These are phyloP conservation scores for Trogon surrucura DNA, from an alignment of 2,113 vertebrate species.

Conservation along the genomic window DNA sequence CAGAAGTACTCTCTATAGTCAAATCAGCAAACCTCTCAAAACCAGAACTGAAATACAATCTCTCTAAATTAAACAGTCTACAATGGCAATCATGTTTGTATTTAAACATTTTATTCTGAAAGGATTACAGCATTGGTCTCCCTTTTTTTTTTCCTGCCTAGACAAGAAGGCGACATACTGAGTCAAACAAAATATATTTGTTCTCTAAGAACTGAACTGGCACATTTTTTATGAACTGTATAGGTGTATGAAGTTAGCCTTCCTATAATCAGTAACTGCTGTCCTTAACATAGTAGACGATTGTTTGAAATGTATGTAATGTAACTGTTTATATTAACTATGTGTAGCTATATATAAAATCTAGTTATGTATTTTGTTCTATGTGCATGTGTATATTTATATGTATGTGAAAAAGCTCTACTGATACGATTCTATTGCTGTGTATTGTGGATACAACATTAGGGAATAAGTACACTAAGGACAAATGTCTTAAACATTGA, in stretches of 20 bases:
- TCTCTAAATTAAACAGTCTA: conserved; percentile 85
- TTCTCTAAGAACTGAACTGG: conserved; percentile 75
- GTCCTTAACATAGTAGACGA: conserved; percentile 59
- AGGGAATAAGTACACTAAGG: not conserved
- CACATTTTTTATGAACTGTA: conserved; percentile 69
- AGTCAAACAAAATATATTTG: conserved; percentile 80
- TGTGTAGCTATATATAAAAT: not conserved
- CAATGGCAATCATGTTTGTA: conserved; percentile 86
- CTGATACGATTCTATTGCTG: not conserved
- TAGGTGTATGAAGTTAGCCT: conserved; percentile 70
- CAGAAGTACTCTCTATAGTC: conserved; percentile 64
- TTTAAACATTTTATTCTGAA: conserved; percentile 92
- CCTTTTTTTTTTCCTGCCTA: conserved; percentile 81
- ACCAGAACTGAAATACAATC: conserved; percentile 83
- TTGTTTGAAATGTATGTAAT: conserved; percentile 62
- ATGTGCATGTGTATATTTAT: not conserved
- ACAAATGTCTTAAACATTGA: not conserved
- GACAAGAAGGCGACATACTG: conserved; percentile 89
- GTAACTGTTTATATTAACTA: conserved; percentile 53
- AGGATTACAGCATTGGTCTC: conserved; percentile 86
- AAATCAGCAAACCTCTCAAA: conserved; percentile 78
- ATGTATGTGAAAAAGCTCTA: not conserved
- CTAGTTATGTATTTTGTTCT: not conserved
- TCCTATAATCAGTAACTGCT: conserved; percentile 73
- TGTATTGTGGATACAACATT: not conserved